These are phyloP conservation scores for Heliconius cydno DNA, from an alignment of 2,888 invertebrate species.

Conservation along the genomic window DNA sequence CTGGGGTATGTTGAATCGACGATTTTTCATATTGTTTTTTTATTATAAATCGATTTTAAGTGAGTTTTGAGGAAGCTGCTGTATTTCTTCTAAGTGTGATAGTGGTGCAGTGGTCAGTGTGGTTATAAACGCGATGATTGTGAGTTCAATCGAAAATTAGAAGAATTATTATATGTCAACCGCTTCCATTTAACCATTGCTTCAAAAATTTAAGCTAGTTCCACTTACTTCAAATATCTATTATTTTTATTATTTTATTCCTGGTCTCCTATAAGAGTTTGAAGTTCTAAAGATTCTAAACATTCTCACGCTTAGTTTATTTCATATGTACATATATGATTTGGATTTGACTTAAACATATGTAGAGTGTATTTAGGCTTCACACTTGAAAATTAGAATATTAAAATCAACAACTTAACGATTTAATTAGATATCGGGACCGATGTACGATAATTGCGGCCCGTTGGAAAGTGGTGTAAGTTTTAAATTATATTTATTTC, in stretches of 20 bases:
- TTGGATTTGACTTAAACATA: neutral
- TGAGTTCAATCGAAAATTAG: neutral
- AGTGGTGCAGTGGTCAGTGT: too few species aligned
- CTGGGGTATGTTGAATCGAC: neutral
- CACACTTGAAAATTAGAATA: conserved; percentile 24
- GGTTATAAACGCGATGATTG: neutral
- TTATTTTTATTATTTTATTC: too few species aligned
- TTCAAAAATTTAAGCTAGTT: too few species aligned
- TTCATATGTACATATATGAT: conserved; percentile 3
- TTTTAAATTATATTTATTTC: neutral
- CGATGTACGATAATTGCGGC: neutral
- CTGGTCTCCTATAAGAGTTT: too few species aligned
- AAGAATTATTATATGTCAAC: neutral
- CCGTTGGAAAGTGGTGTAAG: neutral
- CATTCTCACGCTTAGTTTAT: neutral
- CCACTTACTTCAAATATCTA: too few species aligned
- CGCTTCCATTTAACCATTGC: neutral
- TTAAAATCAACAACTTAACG: conserved; percentile 16
- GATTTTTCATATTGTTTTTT: conserved; percentile 1
- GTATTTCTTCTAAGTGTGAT: neutral
- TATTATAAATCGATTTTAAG: neutral
- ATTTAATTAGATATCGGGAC: conserved; percentile 24
- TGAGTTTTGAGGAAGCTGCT: neutral
- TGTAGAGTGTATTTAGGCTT: conserved; percentile 15
- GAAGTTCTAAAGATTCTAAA: neutral